phyloP scores from a whole-genome alignment of 2,888 invertebrate genomes.

The Spisula subtruncata region DNA sequence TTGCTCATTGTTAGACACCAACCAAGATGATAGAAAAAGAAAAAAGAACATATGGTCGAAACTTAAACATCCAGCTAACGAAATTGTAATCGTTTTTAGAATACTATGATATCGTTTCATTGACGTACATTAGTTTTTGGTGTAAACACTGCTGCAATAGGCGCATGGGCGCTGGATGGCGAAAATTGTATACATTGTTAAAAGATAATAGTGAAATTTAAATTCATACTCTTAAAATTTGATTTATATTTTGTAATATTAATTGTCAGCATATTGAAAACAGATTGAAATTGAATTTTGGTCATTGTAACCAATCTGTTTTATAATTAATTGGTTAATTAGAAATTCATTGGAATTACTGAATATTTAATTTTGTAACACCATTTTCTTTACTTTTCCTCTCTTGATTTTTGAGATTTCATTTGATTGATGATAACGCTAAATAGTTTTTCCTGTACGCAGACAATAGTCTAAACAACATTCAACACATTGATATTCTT shows the following conservation, averaged over 20 bases:
- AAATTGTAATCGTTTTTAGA: neutral
- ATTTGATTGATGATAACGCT: too few relatives aligned
- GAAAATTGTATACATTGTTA: neutral
- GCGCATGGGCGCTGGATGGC: neutral
- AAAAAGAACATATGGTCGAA: conserved; percentile 52
- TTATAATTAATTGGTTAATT: neutral
- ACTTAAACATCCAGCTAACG: neutral
- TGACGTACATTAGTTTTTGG: neutral
- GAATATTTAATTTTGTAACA: conserved; percentile 26
- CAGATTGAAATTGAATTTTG: conserved; percentile 16
- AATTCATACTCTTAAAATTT: neutral
- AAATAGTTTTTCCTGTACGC: too few relatives aligned
- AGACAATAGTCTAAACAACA: too few relatives aligned
- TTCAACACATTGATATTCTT: too few relatives aligned
- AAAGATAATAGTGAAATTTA: neutral
- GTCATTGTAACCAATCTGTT: conserved; percentile 3
- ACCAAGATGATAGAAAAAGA: neutral
- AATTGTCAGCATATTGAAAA: conserved; percentile 19
- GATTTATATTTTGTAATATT: neutral
- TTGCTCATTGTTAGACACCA: conserved; percentile 60
- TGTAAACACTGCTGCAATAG: neutral
- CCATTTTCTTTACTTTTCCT: neutral
- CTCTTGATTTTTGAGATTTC: neutral
- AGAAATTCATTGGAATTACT: neutral
- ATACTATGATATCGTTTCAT: neutral